phyloP scores from a whole-genome alignment of 2,113 vertebrate genomes.

The Ailuropoda melanoleuca region DNA sequence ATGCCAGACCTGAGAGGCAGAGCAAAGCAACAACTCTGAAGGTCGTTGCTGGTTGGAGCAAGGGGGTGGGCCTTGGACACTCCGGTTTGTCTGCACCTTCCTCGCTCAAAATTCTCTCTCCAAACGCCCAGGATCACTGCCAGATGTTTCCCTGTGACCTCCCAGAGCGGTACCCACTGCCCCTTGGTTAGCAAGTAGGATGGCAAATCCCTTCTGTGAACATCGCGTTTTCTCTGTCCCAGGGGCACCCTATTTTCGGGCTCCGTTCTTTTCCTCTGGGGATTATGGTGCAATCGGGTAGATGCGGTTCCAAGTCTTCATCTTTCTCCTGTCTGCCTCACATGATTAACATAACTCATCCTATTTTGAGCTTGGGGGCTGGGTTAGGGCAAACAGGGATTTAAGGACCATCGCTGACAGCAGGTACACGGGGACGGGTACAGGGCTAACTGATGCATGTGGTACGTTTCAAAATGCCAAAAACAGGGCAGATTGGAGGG shows the following conservation, averaged over 20 bases:
- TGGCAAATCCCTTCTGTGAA: neutral
- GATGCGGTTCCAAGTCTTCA: neutral
- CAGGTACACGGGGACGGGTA: neutral
- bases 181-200: rapidly evolving
- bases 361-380: neutral
- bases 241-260: neutral
- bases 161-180: rapidly evolving
- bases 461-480: neutral
- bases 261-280: neutral
- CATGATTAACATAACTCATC: neutral
- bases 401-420: neutral
- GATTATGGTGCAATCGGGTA: neutral
- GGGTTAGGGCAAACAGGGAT: neutral
- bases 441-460: neutral
- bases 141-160: neutral
- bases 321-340: neutral
- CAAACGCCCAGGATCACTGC: neutral
- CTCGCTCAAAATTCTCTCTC: neutral
- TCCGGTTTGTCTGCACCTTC: rapidly evolving
- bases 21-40: neutral
- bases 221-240: neutral
- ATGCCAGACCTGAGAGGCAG: neutral
- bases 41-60: neutral
- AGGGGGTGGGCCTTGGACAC: rapidly evolving
- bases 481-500: neutral